A percentile compares a stretch with the other conserved stretches of the same genome.
phyloP scores from a whole-genome alignment of 1,140 invertebrate species.

The Drosophila kurseongensis region DNA sequence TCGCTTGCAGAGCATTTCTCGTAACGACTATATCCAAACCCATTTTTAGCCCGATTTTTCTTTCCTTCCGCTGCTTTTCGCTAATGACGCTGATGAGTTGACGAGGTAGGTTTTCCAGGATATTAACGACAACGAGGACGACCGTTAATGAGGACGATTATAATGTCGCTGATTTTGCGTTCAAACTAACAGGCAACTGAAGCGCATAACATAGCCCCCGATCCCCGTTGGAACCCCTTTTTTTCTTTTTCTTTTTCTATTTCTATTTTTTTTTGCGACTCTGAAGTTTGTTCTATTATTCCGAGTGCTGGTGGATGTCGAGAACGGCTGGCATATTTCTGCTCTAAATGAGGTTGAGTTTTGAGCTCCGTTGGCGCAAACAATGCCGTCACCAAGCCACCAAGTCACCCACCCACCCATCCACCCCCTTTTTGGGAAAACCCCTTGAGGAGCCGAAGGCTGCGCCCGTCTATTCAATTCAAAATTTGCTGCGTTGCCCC shows the following conservation, averaged over 20 bases:
- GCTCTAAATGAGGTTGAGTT: conserved; percentile 77
- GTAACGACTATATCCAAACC: conserved; percentile 1
- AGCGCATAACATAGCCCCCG: conserved; percentile 10
- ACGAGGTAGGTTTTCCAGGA: conserved; percentile 81
- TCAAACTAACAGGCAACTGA: conserved; percentile 77
- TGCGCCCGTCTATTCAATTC: conserved; percentile 58
- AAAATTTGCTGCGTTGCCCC: conserved; percentile 48
- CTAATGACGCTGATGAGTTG: conserved; percentile 82
- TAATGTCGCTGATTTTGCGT: conserved; percentile 82
- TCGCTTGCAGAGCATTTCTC: conserved; percentile 13
- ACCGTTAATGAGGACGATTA: conserved; percentile 81
- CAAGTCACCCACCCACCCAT: not conserved
- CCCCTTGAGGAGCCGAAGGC: conserved; percentile 28
- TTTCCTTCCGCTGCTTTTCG: conserved; percentile 45
- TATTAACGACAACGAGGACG: conserved; percentile 64
- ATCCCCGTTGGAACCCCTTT: not conserved
- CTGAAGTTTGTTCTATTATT: conserved; percentile 59
- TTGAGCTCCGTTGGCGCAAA: conserved; percentile 68
- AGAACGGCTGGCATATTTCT: conserved; percentile 67
- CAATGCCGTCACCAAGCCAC: conserved; percentile 58
- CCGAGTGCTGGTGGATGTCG: conserved; percentile 54
- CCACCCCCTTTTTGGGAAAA: conserved; percentile 7
- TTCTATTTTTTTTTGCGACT: not conserved
- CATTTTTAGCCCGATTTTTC: conserved; percentile 9
- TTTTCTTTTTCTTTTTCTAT: not conserved